phyloP scores from a whole-genome alignment of 2,113 vertebrate species.

The Glaucidium brasilianum region DNA sequence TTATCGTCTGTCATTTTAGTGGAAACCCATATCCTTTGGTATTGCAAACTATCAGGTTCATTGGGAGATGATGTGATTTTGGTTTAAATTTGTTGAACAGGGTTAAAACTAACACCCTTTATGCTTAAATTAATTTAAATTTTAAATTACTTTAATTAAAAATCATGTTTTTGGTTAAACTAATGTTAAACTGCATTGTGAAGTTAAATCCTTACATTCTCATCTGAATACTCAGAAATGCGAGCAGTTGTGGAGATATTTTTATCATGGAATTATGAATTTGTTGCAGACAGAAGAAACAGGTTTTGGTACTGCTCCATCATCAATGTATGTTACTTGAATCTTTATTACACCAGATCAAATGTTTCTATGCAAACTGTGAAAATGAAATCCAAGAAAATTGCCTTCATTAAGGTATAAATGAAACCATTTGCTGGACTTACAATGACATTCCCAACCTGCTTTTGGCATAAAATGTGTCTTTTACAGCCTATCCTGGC shows the following conservation, averaged over 20 bases:
- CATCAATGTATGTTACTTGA: neutral
- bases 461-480: conserved; percentile 60
- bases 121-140: neutral
- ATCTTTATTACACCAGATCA: conserved; percentile 46
- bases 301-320: neutral
- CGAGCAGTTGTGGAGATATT: neutral
- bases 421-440: conserved; percentile 48
- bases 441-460: conserved; percentile 54
- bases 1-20: neutral
- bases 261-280: neutral
- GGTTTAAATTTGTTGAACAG: neutral
- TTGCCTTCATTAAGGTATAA: conserved; percentile 58
- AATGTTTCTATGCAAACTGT: conserved; percentile 40
- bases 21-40: neutral
- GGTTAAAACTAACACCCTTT: neutral
- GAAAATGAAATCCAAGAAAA: conserved; percentile 54
- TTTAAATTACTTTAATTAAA: neutral
- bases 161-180: neutral
- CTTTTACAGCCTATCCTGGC: conserved; percentile 55
- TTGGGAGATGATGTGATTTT: neutral
- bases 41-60: neutral
- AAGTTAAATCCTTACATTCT: neutral
- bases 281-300: neutral
- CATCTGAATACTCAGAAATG: neutral
- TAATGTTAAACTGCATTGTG: neutral